Evolutionary conservation across 2,888 invertebrate genomes (phyloP).

Genomic region (Ptychoptera albimana): DNA sequence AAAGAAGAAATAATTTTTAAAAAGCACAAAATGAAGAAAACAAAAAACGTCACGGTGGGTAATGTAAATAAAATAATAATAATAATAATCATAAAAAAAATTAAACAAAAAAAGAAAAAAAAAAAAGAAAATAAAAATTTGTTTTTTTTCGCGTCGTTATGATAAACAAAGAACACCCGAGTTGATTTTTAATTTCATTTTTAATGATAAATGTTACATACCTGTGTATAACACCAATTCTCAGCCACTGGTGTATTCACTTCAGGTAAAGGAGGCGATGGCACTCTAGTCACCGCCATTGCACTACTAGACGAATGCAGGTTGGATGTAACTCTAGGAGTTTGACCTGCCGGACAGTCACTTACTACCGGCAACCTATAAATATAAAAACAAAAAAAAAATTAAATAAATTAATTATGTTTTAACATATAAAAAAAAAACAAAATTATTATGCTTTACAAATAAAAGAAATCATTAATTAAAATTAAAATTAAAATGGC

Average conservation of each 20-base stretch:
- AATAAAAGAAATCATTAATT: too few relatives aligned
- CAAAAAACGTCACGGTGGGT: too few relatives aligned
- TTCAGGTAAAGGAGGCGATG: constrained; percentile 89
- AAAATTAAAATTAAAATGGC: too few relatives aligned
- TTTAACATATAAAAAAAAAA: not conserved
- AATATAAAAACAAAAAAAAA: constrained; percentile 18
- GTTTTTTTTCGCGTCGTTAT: not conserved
- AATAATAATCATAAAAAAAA: too few relatives aligned
- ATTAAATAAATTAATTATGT: not conserved
- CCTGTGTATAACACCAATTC: constrained; percentile 99
- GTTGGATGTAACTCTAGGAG: constrained; percentile 76
- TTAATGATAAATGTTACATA: constrained; percentile 28
- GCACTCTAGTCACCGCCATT: constrained; percentile 93
- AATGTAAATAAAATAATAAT: too few relatives aligned
- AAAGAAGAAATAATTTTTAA: too few relatives aligned
- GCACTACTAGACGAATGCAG: constrained; percentile 68
- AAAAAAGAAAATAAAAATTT: too few relatives aligned
- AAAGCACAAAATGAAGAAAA: too few relatives aligned
- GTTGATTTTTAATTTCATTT: not conserved
- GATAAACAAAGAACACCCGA: not conserved
- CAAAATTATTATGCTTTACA: too few relatives aligned
- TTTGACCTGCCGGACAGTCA: constrained; percentile 64
- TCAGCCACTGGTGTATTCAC: constrained; percentile 96
- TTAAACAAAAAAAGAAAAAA: too few relatives aligned
- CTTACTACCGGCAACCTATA: constrained; percentile 62